Base-by-base conservation (phyloP, 2,113 vertebrate genomes). In the Calonectris borealis region DNA sequence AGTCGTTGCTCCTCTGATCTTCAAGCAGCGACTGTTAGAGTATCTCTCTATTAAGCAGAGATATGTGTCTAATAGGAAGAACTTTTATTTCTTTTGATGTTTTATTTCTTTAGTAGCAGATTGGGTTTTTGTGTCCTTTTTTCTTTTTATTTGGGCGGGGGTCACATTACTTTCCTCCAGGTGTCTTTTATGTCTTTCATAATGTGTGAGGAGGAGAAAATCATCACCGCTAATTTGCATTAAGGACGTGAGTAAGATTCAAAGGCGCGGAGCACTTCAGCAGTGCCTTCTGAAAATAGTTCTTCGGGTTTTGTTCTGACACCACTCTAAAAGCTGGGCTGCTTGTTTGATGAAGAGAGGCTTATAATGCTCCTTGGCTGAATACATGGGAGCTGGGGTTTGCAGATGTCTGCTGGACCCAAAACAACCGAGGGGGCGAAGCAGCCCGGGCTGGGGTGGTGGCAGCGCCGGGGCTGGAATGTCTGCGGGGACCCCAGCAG, bases 1-100 rank as follows among this genome's bases (percentile, higher is more conserved):
- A 7, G 64, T 7, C 29, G 38, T 75, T 80, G 65, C 73, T 80
- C 29, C 31, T 86, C 73, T 83, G 40, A 69, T 64, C 32, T 49
- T 71, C 58, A 83, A 70, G 65, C 32, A 20, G 71, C 16, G 58
- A 72, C 88, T 73, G 88, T 51, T 70, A 36, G 29, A 32, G 38
- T 19, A 57, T 93, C 94, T 91, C 48, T 60, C 77, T 55, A 46
- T 78, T 86, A 92, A 78, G 58, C 27, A 52, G 87, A 71, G n/a
- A 36, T 77, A 36, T 2, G 42, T 70, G 46, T 58, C 49, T 27
- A 90, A 68, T 44, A 80, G 65, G 34, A 13, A 29, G 25, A 42
- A 46, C 60, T 95, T 84, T 58, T 51, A 42, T 91, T 88, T 54
- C 88, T 79, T 95, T 89, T 97, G 77, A 92, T 75, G 64, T 88